phyloP scores from a whole-genome alignment of 2,113 vertebrate species.

The Syngnathus typhle region DNA sequence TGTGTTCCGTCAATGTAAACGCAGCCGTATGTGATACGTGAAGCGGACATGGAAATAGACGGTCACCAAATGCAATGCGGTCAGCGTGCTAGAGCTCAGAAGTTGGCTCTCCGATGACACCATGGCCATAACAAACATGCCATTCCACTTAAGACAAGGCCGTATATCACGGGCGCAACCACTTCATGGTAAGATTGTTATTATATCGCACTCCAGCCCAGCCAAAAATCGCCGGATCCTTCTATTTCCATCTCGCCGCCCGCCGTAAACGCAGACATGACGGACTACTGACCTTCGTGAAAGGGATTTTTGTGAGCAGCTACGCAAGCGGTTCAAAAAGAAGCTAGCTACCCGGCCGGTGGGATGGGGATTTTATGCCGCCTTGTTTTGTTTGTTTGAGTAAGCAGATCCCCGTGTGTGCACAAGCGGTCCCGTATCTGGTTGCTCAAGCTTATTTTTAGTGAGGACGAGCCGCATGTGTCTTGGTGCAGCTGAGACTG shows the following conservation, averaged over 20 bases:
- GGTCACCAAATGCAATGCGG: background rate
- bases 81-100: background rate
- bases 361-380: slow-evolving; percentile 25
- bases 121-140: background rate
- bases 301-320: background rate
- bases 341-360: background rate
- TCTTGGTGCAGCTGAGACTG: slow-evolving; percentile 51
- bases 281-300: background rate
- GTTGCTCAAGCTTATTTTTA: slow-evolving; percentile 45
- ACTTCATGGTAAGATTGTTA: background rate
- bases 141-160: background rate
- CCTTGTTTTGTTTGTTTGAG: slow-evolving; percentile 26
- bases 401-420: slow-evolving; percentile 27
- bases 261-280: background rate
- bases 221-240: background rate
- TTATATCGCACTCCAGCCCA: background rate
- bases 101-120: background rate
- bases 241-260: background rate
- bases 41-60: background rate
- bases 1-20: background rate
- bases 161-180: background rate
- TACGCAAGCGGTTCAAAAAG: background rate
- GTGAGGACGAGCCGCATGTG: slow-evolving; percentile 32
- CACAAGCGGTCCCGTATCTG: slow-evolving; percentile 19
- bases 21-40: background rate